Evolutionary conservation across 2,113 vertebrate genomes (phyloP).

Genomic region (Thamnophis sirtalis): DNA sequence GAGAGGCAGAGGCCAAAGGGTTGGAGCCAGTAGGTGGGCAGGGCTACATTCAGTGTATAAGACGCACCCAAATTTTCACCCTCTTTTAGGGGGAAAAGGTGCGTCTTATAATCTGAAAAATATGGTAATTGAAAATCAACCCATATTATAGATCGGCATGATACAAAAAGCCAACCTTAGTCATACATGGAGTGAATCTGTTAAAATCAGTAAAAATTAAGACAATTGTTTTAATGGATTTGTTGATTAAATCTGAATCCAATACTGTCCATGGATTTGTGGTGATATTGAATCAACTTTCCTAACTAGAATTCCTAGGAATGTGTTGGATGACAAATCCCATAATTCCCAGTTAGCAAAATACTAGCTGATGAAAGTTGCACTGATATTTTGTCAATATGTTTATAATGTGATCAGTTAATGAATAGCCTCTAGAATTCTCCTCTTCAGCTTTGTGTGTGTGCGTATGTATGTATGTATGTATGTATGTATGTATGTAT

Average conservation of each 20-base stretch:
- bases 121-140: background rate
- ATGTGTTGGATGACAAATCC: background rate
- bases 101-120: no score
- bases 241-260: background rate
- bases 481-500: no score
- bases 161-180: background rate
- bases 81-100: no score
- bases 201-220: background rate
- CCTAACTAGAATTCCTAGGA: background rate
- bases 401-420: background rate
- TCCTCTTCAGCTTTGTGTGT: background rate
- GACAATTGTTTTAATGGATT: background rate
- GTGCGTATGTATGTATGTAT: no score
- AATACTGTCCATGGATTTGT: background rate
- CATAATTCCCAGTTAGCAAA: background rate
- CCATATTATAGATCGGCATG: background rate
- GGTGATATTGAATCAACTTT: background rate
- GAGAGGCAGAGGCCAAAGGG: no score
- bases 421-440: background rate
- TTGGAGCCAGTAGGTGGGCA: no score
- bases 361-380: background rate
- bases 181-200: background rate
- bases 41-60: no score
- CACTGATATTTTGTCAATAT: background rate
- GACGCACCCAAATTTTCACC: no score